These are phyloP conservation scores for Phalanger gymnotis DNA, from an alignment of 2,797 vertebrate species.

Conservation along the genomic window DNA sequence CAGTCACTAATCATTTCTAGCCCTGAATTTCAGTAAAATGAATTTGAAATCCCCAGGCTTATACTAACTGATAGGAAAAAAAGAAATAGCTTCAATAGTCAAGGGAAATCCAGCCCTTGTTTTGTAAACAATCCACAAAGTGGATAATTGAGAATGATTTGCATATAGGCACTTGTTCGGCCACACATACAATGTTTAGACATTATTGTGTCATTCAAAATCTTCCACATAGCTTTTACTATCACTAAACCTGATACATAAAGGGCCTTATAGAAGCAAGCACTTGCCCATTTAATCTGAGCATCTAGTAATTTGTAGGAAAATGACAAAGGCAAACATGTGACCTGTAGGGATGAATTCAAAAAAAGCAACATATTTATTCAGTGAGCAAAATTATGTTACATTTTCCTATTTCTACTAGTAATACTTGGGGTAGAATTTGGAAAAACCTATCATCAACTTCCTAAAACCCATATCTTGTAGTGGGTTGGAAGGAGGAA, in stretches of 20 bases:
- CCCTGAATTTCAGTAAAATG: constrained; percentile 35
- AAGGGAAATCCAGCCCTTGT: neutral
- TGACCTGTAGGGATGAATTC: neutral
- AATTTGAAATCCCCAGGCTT: neutral
- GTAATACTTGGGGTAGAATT: neutral
- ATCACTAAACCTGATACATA: neutral
- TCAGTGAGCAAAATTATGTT: neutral
- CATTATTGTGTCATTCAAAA: neutral
- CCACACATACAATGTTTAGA: neutral
- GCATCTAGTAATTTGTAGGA: neutral
- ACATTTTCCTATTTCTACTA: constrained; percentile 10
- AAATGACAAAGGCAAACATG: constrained; percentile 20
- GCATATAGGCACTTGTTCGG: neutral
- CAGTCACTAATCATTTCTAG: neutral
- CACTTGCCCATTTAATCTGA: constrained; percentile 48
- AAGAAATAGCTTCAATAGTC: neutral
- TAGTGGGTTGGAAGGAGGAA: neutral
- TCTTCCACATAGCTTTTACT: neutral
- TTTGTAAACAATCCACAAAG: neutral
- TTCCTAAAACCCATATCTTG: neutral
- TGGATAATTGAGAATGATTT: constrained; percentile 19
- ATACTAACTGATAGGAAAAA: constrained; percentile 30
- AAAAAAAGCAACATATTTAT: constrained; percentile 34
- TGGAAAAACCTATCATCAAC: constrained; percentile 9
- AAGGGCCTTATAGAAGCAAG: neutral